Evolutionary conservation across 2,113 vertebrate genomes (phyloP).

Genomic region (Tricholaema leucomelas): DNA sequence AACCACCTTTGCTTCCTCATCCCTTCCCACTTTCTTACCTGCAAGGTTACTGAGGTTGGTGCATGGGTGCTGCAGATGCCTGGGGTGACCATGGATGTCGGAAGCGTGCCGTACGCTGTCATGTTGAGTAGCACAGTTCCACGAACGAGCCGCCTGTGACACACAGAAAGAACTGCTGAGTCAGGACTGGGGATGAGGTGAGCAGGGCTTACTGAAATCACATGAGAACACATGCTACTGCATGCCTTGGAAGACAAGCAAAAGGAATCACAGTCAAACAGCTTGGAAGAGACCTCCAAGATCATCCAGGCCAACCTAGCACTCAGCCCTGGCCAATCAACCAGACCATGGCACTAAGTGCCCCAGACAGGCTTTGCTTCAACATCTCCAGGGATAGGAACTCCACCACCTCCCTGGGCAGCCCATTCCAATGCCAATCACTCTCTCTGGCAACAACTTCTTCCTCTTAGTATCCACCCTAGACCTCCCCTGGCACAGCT

Average conservation of each 20-base stretch:
- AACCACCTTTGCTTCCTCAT: not conserved
- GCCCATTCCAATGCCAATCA: no score
- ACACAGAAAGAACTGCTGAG: not conserved
- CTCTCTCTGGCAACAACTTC: no score
- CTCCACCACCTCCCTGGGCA: no score
- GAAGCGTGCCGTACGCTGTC: not conserved
- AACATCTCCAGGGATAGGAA: no score
- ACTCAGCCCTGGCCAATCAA: no score
- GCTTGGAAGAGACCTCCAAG: no score
- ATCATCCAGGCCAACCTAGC: no score
- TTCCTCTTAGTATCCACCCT: no score
- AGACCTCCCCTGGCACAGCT: no score
- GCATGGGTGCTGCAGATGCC: slow-evolving; percentile 47
- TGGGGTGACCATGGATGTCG: slow-evolving; percentile 48
- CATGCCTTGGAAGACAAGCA: not conserved
- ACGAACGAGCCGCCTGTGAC: slow-evolving; percentile 12
- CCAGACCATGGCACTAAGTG: no score
- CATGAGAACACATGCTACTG: not conserved
- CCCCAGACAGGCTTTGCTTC: no score
- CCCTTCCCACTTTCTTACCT: slow-evolving; percentile 37
- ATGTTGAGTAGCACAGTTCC: slow-evolving; percentile 61
- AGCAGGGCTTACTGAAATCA: not conserved
- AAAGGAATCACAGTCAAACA: no score
- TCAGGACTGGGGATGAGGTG: not conserved
- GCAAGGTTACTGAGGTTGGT: slow-evolving; percentile 53